These are phyloP conservation scores for Rhopilema esculentum DNA, from an alignment of 30 jellyfish, hydroid and myxozoan species.

Conservation along the genomic window DNA sequence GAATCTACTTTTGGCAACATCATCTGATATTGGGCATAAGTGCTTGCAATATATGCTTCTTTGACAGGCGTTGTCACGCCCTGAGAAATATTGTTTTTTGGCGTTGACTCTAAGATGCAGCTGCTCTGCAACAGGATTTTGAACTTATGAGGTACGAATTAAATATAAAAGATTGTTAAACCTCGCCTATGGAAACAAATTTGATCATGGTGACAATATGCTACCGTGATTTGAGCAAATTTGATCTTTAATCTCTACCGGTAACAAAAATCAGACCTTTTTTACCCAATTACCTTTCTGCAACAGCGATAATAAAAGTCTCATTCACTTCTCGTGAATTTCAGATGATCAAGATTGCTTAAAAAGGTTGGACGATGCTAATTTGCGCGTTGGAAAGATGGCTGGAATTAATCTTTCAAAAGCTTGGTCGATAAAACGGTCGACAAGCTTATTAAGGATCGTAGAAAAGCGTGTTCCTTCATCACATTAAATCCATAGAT, in stretches of 20 bases:
- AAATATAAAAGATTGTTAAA: background rate
- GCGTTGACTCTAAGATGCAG: background rate
- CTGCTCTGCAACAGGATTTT: background rate
- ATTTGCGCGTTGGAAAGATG: constrained; percentile 42
- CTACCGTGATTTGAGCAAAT: background rate
- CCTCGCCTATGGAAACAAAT: background rate
- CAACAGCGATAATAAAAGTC: background rate
- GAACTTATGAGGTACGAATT: background rate
- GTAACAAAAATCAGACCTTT: background rate
- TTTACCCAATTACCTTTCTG: background rate
- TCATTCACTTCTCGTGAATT: background rate
- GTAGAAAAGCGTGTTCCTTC: constrained; percentile 43
- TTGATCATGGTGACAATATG: background rate
- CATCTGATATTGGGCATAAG: no score
- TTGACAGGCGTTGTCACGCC: no score
- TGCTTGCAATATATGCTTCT: no score
- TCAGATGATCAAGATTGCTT: constrained; percentile 1
- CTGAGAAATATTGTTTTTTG: background rate
- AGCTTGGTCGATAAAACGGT: constrained; percentile 35
- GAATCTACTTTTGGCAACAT: no score
- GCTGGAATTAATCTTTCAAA: constrained; percentile 16
- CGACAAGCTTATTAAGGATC: constrained; percentile 34
- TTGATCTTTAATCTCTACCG: background rate
- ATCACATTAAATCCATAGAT: constrained; percentile 36
- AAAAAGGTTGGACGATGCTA: constrained; percentile 24